Conservation (phyloP, 2,113 vertebrate genomes). For the Chaetorhynchus papuensis region DNA sequence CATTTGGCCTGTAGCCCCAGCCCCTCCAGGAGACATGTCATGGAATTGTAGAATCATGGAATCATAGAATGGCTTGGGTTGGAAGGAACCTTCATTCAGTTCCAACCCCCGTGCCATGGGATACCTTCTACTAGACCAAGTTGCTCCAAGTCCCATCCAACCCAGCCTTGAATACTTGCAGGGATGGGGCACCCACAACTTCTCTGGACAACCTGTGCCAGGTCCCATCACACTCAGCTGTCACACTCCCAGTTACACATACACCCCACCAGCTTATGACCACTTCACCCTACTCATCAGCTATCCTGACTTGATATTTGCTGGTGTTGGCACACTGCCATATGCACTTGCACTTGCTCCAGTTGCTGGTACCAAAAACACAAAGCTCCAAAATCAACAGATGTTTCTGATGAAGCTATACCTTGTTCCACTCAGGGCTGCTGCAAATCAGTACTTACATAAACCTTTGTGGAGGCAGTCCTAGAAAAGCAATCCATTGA, state of each 20-base stretch:
- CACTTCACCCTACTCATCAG: background rate
- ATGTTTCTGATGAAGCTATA: background rate
- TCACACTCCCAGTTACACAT: background rate
- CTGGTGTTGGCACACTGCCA: no score
- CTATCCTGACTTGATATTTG: background rate
- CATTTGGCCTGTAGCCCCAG: background rate
- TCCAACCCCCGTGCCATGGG: background rate
- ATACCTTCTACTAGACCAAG: background rate
- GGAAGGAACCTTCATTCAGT: background rate
- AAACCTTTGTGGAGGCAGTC: background rate
- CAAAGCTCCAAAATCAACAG: background rate
- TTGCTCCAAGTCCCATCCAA: background rate
- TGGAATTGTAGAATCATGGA: background rate
- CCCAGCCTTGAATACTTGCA: background rate
- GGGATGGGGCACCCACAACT: background rate
- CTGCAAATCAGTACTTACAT: background rate
- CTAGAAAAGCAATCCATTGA: background rate
- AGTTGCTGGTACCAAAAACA: background rate
- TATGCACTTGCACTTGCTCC: background rate
- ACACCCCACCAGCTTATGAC: accelerated
- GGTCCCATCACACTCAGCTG: background rate
- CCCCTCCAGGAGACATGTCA: background rate
- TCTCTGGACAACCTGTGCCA: background rate
- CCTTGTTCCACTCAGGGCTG: background rate
- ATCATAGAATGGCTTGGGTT: background rate